Evolutionary conservation across 2,797 vertebrate genomes (phyloP), one percentile per base, ranked within the genome.

Genomic region (Buceros bicornis): DNA sequence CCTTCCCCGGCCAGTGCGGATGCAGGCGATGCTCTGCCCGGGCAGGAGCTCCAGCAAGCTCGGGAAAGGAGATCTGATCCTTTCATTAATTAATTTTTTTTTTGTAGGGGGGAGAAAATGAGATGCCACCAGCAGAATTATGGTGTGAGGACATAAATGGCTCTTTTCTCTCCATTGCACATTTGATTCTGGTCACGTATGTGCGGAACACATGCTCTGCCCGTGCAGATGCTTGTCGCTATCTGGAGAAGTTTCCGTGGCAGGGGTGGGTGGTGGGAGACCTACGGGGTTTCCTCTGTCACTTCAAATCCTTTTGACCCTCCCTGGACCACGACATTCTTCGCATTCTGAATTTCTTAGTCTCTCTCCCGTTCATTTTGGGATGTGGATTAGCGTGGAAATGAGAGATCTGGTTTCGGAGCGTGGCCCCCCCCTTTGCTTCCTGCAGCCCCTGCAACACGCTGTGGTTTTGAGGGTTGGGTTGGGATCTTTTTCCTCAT

Each of bases 341-440:
- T 96, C 9, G 60, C 97, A 97, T 98, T 98, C 97, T 95, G 95
- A 69, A 85, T 92, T 79, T 77, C 78, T 81, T 45, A 11, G 42
- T 93, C 91, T 95, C 96, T 80, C 90, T 62, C 82, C 96, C 77
- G 29, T 91, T 91, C 85, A 73, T 96, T 97, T 95, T 61, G 93
- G 97, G 97, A 83, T 96, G 92, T 54, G 96, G 97, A 97, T 96
- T 93, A 97, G 95, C 70, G 33, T 90, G 97, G 90, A 77, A 82
- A 95, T 35, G 80, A 42, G 82, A 90, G 96, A 79, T 96, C 97
- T 92, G 96, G 72, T 97, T 98, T 96, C 96, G 57, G 88, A 54
- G 56, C 3, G 0, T 53, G 51, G 29, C 61, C 62, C 35, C 14
- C 14, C 7, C 5, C 50, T 51, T 21, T 12, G 18, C 69, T 72